These are phyloP conservation scores for Ophiothrix spiculata DNA, from an alignment of 35 echinoderm and acorn worm genomes.

Conservation along the genomic window DNA sequence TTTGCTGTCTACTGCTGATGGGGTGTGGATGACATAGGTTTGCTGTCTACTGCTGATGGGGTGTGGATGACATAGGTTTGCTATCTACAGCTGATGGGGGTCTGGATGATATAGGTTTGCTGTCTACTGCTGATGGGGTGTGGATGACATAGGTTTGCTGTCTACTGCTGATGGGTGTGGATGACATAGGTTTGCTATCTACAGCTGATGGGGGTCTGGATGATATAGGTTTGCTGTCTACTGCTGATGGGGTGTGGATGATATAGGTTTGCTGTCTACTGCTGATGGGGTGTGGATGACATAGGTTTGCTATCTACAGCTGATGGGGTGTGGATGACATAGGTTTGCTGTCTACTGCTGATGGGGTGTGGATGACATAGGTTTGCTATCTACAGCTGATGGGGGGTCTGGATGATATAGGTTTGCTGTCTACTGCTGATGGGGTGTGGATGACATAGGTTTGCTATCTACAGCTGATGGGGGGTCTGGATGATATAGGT, in stretches of 20 bases:
- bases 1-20: background rate
- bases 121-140: background rate
- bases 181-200: background rate
- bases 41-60: background rate
- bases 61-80: no score
- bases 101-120: no score
- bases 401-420: no score
- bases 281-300: no score
- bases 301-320: background rate
- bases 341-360: background rate
- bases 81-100: background rate
- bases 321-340: no score
- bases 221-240: background rate
- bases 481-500: no score
- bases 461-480: background rate
- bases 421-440: background rate
- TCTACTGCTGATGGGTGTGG: background rate
- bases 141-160: background rate
- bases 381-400: background rate
- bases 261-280: background rate
- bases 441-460: background rate
- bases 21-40: background rate
- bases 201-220: background rate
- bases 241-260: background rate
- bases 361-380: no score